A percentile compares a stretch with the other conserved stretches of the same genome.
phyloP scores from a whole-genome alignment of 2,113 vertebrate genomes.

The Peromyscus polionotus region DNA sequence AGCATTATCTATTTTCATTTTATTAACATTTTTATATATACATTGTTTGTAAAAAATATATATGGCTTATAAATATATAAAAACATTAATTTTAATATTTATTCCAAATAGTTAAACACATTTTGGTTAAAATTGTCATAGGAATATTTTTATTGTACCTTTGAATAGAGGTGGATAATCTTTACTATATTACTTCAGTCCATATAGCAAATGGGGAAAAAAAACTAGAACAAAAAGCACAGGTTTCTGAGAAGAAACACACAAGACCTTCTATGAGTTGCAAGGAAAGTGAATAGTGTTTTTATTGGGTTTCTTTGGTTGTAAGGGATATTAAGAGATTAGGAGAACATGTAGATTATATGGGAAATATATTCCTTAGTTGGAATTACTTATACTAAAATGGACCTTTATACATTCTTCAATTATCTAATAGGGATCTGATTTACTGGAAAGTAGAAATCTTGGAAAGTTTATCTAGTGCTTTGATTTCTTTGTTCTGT shows the following conservation, averaged over 20 bases:
- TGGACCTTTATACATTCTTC: background rate
- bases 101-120: background rate
- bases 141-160: background rate
- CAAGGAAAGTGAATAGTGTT: background rate
- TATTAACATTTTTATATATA: background rate
- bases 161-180: background rate
- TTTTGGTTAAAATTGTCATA: constrained; percentile 15
- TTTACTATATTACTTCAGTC: background rate
- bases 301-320: background rate
- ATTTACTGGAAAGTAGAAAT: background rate
- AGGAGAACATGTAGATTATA: background rate
- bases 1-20: background rate
- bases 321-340: background rate
- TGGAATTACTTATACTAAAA: constrained; percentile 13
- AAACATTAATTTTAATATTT: background rate
- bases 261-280: background rate
- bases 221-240: background rate
- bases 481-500: background rate
- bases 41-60: background rate
- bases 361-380: background rate
- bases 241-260: background rate
- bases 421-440: background rate
- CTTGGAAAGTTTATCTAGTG: background rate
- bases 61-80: background rate
- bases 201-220: background rate